Percentiles rank a stretch among this genome's conserved stretches.
phyloP scores from a whole-genome alignment of 2,888 invertebrate species.

The Boloria euphrosyne region DNA sequence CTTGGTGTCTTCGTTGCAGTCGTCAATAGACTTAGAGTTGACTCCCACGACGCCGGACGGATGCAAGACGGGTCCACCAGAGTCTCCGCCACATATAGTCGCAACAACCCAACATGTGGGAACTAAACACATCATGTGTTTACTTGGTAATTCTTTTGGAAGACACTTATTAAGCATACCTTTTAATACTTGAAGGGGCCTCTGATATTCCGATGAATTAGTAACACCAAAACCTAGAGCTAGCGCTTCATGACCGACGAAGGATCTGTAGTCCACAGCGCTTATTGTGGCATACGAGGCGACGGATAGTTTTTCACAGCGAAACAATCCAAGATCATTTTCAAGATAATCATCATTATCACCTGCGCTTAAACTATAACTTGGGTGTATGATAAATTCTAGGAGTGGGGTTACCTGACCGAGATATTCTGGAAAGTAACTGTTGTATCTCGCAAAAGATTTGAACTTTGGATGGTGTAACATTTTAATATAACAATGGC shows the following conservation, averaged over 20 bases:
- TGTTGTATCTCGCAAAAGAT: conserved; percentile 24
- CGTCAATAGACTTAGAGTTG: not conserved
- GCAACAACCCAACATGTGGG: not conserved
- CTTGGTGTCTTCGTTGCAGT: conserved; percentile 9
- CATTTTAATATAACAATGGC: conserved; percentile 14
- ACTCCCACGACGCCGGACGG: conserved; percentile 11
- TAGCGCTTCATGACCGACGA: conserved; percentile 20
- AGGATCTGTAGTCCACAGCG: conserved; percentile 17
- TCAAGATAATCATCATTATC: not conserved
- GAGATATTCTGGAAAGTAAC: conserved; percentile 20
- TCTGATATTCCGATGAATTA: not conserved
- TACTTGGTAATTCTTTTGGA: not conserved
- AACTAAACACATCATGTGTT: conserved; percentile 8
- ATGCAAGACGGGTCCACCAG: conserved; percentile 19
- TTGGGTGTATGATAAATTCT: conserved; percentile 11
- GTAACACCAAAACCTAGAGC: conserved; percentile 4
- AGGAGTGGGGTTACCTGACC: conserved; percentile 19
- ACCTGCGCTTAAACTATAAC: no score
- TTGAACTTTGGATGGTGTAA: not conserved
- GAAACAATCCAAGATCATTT: conserved; percentile 17
- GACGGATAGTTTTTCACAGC: conserved; percentile 18
- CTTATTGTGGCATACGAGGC: conserved; percentile 14
- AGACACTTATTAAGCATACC: conserved; percentile 18
- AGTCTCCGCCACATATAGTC: conserved; percentile 17
- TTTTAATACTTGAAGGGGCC: conserved; percentile 13